These are phyloP conservation scores for Syngnathoides biaculeatus DNA, from an alignment of 2,113 vertebrate species.

Conservation along the genomic window DNA sequence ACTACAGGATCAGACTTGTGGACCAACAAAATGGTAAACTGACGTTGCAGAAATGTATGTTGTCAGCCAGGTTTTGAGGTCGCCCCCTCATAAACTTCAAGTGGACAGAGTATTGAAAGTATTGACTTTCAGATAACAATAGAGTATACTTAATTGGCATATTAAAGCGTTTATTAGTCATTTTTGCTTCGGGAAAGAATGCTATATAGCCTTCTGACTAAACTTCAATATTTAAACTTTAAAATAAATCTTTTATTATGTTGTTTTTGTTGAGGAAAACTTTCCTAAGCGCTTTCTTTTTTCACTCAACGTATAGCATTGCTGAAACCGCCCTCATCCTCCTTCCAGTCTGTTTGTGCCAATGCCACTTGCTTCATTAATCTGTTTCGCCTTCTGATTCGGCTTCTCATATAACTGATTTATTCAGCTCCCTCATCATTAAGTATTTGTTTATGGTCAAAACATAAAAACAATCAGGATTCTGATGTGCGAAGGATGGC, in stretches of 20 bases:
- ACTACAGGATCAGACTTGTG: too few species aligned
- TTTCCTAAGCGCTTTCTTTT: neutral
- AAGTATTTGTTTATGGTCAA: constrained; percentile 76
- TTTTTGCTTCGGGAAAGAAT: too few species aligned
- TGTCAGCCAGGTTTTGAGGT: too few species aligned
- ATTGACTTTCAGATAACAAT: too few species aligned
- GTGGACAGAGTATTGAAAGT: too few species aligned
- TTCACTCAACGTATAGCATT: neutral
- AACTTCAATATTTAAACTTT: too few species aligned
- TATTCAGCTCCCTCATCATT: constrained; percentile 71
- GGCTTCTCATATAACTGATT: constrained; percentile 65
- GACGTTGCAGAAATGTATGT: too few species aligned
- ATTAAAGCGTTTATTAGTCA: too few species aligned
- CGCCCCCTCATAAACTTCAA: too few species aligned
- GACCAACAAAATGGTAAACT: too few species aligned
- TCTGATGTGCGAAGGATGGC: constrained; percentile 71
- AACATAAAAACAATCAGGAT: constrained; percentile 77
- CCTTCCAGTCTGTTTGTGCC: neutral
- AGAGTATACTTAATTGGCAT: too few species aligned
- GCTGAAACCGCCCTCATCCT: neutral
- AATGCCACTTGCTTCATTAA: constrained; percentile 59
- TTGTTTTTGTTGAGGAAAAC: neutral
- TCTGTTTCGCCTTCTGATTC: constrained; percentile 56
- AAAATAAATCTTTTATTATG: neutral
- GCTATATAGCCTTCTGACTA: too few species aligned